A percentile compares a stretch with the other conserved stretches of the same genome.
Conservation (phyloP, 2,113 vertebrate genomes). For the Callaeas wilsoni region DNA sequence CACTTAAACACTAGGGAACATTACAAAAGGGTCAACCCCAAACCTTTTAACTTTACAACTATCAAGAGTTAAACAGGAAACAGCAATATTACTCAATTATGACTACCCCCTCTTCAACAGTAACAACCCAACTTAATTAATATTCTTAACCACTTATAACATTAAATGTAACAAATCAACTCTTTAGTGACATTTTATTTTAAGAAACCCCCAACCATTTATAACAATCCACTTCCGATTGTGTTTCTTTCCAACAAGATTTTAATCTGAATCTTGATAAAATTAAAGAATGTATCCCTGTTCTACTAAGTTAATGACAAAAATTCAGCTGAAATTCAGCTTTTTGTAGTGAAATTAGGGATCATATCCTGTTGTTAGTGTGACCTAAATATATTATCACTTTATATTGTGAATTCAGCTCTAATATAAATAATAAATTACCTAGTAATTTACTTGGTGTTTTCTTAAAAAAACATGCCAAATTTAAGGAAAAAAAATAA, state of each 20-base stretch:
- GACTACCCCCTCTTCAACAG: no score
- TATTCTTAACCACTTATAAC: no score
- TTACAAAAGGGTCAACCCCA: no score
- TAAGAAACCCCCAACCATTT: no score
- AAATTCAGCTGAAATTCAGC: not conserved
- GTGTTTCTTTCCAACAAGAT: not conserved
- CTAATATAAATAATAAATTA: not conserved
- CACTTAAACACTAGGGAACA: no score
- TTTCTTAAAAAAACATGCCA: not conserved
- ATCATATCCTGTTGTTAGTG: not conserved
- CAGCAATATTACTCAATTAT: no score
- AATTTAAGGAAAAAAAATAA: not conserved
- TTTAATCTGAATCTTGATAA: not conserved
- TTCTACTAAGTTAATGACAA: not conserved
- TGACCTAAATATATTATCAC: not conserved
- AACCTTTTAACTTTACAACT: no score
- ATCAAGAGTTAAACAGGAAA: no score
- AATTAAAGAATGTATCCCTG: not conserved
- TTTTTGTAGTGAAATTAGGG: not conserved
- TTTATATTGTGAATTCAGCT: not conserved
- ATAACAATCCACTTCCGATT: accelerated
- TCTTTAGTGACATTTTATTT: no score
- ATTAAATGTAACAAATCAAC: no score
- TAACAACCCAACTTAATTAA: no score
- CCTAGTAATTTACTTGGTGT: not conserved